Base-by-base conservation (phyloP, 2,888 invertebrate genomes). In the Limnephilus lunatus region DNA sequence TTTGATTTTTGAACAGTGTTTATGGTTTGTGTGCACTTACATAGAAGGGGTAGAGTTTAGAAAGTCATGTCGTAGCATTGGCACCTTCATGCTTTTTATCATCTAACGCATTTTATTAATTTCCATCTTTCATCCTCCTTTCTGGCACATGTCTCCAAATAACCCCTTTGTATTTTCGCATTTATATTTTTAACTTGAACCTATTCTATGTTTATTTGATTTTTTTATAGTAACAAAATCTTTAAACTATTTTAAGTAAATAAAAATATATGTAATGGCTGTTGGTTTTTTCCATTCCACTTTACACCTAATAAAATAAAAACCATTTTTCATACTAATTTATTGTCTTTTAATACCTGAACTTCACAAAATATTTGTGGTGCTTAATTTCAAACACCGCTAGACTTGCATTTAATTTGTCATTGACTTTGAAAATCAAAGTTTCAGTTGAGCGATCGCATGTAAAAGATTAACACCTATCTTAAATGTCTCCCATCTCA, bases 151-250 rank as follows among this genome's bases (percentile, higher is more conserved):
- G 9, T 68, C n/a, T 68, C 25, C 19, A 68, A 68, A 68, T 68
- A 68, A 68, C 68, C 68, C 7, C 9, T 85, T 39, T 35, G 83
- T 48, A 90, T 82, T 82, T 44, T 44, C 53, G 35, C 30, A 90
- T 35, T 82, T 82, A n/a, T 90, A 30, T 90, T 90, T 44, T 82
- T 31, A 44, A 48, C 35, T 90, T 81, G 80, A 25, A 68, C 68
- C 68, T 68, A n/a, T 68, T 68, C 9, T 68, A 5, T 68, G 68
- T 68, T n/a, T 81, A 32, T 31, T 30, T 80, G 12, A 35, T 81
- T 19, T 25, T 81, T 25, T n/a, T n/a, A 81, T 15, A 14, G 14
- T 44, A 30, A 90, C 81, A 44, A 82, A 68, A 4, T 7, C 25
- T 25, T n/a, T 53, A 14, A 68, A 68, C 68, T 89, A 35, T 68